A percentile compares a stretch with the other conserved stretches of the same genome.
phyloP scores from a whole-genome alignment of 2,797 vertebrate species.

The Chaenodraco wilsoni region DNA sequence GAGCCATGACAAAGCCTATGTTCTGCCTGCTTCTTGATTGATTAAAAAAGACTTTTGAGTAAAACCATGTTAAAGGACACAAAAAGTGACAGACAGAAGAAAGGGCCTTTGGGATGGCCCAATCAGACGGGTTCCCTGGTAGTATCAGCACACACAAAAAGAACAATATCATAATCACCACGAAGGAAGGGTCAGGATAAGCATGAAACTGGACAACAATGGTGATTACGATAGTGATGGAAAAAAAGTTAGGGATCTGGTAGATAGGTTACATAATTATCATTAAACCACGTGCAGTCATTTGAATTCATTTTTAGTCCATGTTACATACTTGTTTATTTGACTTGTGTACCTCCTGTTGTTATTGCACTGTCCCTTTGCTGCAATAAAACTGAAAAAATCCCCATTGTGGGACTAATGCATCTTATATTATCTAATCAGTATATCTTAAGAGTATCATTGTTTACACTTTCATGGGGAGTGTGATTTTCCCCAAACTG shows the following conservation, averaged over 20 bases:
- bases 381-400: too few relatives aligned
- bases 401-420: too few relatives aligned
- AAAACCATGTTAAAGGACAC: slow-evolving; percentile 98
- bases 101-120: slow-evolving; percentile 79
- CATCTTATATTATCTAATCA: too few relatives aligned
- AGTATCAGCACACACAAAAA: slow-evolving; percentile 78
- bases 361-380: too few relatives aligned
- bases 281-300: too few relatives aligned
- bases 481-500: slow-evolving; percentile 7
- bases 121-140: slow-evolving; percentile 79
- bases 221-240: slow-evolving; percentile 86
- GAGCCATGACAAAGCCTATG: slow-evolving; percentile 99
- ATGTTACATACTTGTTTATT: too few relatives aligned
- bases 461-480: slow-evolving; percentile 23
- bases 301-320: too few relatives aligned
- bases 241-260: slow-evolving; percentile 71
- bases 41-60: slow-evolving; percentile 99
- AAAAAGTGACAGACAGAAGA: slow-evolving; percentile 87
- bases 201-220: slow-evolving; percentile 88
- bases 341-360: too few relatives aligned
- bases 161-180: slow-evolving; percentile 81
- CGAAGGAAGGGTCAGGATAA: slow-evolving; percentile 86
- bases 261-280: slow-evolving; percentile 47
- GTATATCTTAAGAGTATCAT: slow-evolving; percentile 8
- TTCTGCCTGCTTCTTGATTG: slow-evolving; percentile 99